Evolutionary conservation across 2,113 vertebrate species (phyloP), one percentile per base, ranked within the genome.

Genomic region (Microtus montanus): DNA sequence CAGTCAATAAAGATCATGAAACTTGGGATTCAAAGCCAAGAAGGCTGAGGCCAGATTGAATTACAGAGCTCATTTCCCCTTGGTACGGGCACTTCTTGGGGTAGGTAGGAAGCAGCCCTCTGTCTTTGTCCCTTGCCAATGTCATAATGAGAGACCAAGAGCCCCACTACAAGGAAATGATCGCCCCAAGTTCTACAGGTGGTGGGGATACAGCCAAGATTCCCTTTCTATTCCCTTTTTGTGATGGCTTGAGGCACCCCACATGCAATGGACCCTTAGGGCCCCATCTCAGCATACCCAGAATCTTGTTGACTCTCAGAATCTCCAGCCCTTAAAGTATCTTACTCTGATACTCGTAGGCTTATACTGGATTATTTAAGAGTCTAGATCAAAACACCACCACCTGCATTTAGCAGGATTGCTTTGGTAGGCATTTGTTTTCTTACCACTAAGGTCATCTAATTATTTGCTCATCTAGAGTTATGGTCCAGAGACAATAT

Each of bases 321-420:
- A 22, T 4, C 17, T n/a, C 26, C 24, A 9, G 0, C 1, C 33
- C 63, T 12, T 19, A 52, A 24, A 19, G 0, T 6, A 26, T 19
- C 8, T 38, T 20, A 14, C 22, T 75, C 74, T 83, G 4, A 86
- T 3, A 38, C 5, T 17, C 17, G 63, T 7, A 9, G 1, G 19
- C 54, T 83, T 83, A 38, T 17, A 13, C 12, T 63, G 58, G 28
- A 35, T 64, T 84, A 64, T 64, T 28, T 26, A 88, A 80, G 82
- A 38, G 10, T 61, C 86, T 22, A 20, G 13, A 5, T 47, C 22
- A 79, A 8, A 28, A 41, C 54, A 54, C 2, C 15, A 47, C n/a
- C 28, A 49, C 79, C 70, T 19, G 10, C 11, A 64, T 4, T 44
- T 58, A 1, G 1, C 28, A 78, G 79, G 10, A 38, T 58, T 70